These are phyloP conservation scores for Incurvaria masculella DNA, from an alignment of 2,888 invertebrate species.

Conservation along the genomic window DNA sequence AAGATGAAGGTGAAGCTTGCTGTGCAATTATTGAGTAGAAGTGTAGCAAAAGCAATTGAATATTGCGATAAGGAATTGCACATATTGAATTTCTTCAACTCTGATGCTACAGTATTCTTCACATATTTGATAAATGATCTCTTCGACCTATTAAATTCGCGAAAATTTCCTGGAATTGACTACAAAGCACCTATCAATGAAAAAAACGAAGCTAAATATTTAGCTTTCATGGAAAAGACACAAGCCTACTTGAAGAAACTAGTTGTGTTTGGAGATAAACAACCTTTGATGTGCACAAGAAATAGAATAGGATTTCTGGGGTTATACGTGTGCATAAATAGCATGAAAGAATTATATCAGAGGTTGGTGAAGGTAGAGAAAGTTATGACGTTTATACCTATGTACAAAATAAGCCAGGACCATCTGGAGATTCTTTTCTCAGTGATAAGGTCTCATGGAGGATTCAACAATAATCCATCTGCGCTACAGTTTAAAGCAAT, in stretches of 20 bases:
- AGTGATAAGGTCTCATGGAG: constrained; percentile 13
- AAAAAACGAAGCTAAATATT: neutral
- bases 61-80: constrained; percentile 8
- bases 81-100: constrained; percentile 2
- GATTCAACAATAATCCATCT: constrained; percentile 14
- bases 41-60: constrained; percentile 13
- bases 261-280: neutral
- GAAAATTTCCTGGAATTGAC: neutral
- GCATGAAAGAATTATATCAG: constrained; percentile 4
- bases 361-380: constrained; percentile 1
- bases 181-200: constrained; percentile 1
- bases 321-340: constrained; percentile 6
- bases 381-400: constrained; percentile 1
- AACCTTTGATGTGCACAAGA: neutral
- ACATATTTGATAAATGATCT: constrained; percentile 6
- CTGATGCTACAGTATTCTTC: constrained; percentile 5
- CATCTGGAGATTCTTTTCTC: constrained; percentile 14
- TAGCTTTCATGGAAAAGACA: neutral
- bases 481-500: constrained; percentile 13
- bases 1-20: constrained; percentile 18
- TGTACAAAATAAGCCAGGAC: constrained; percentile 13
- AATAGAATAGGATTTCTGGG: neutral
- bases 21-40: constrained; percentile 14
- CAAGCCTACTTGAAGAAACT: neutral
- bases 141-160: constrained; percentile 6